phyloP scores from a whole-genome alignment of 2,113 vertebrate genomes.

The Tupaia tana region DNA sequence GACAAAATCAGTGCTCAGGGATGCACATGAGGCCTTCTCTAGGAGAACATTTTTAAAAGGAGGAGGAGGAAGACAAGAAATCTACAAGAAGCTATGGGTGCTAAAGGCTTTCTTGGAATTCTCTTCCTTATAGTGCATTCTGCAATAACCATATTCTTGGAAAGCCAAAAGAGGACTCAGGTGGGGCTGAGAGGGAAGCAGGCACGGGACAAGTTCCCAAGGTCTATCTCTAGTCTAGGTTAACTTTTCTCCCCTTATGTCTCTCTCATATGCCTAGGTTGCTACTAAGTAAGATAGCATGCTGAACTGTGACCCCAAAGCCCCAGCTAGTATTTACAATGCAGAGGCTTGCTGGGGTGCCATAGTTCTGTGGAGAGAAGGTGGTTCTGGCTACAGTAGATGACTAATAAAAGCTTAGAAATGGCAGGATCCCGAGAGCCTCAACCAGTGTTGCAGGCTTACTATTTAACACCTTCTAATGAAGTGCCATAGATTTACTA shows the following conservation, averaged over 20 bases:
- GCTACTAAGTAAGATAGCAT: neutral
- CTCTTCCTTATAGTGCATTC: neutral
- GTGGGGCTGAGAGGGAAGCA: neutral
- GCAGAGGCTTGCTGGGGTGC: neutral
- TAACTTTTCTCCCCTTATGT: neutral
- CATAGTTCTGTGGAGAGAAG: neutral
- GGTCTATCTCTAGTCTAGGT: neutral
- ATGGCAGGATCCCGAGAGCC: neutral
- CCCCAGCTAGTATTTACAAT: neutral
- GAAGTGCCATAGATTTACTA: neutral
- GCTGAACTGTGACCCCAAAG: neutral
- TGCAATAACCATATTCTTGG: neutral
- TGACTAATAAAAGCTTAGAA: neutral
- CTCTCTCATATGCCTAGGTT: neutral
- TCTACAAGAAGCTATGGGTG: neutral
- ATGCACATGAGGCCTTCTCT: neutral
- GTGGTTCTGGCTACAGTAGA: neutral
- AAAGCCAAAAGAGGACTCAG: neutral
- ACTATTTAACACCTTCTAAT: neutral
- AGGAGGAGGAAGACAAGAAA: neutral
- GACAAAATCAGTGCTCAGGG: neutral
- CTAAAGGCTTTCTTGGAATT: neutral
- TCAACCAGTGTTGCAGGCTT: neutral
- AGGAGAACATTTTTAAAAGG: neutral
- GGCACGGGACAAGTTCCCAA: neutral